Evolutionary conservation across 2,797 vertebrate species (phyloP).

Genomic region (Amazonetta brasiliensis): DNA sequence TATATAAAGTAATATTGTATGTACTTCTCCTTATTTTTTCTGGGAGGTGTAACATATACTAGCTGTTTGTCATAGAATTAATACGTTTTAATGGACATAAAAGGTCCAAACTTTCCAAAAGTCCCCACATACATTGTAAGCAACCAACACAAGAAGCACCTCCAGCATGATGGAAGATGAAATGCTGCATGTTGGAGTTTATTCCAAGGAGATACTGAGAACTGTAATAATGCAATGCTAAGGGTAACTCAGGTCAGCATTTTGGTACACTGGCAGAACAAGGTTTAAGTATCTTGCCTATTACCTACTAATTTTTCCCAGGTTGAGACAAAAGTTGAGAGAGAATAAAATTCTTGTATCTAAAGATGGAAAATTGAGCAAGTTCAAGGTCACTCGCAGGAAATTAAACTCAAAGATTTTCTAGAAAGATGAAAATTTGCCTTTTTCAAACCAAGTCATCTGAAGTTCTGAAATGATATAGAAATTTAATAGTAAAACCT

Average conservation of each 20-base stretch:
- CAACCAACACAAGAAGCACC: not conserved
- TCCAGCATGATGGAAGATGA: not conserved
- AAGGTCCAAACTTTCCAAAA: constrained; percentile 5
- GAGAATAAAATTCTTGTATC: not conserved
- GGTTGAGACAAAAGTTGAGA: not conserved
- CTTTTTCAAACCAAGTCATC: not conserved
- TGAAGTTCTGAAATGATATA: constrained; percentile 7
- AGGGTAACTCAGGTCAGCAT: not conserved
- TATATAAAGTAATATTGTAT: not conserved
- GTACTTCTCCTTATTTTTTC: not conserved
- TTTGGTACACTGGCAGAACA: not conserved
- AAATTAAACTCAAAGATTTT: not conserved
- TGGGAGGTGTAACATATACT: not conserved
- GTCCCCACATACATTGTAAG: not conserved
- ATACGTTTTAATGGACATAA: not conserved
- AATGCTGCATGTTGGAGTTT: not conserved
- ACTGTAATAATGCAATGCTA: not conserved
- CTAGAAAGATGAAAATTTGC: not conserved
- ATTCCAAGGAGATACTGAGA: not conserved
- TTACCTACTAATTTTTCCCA: not conserved
- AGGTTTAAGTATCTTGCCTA: not conserved
- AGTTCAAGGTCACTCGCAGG: not conserved
- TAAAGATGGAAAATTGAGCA: not conserved
- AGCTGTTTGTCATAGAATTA: not conserved
- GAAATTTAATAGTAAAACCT: constrained; percentile 64